These are phyloP conservation scores for Heliconius hermathena DNA, from an alignment of 1,140 invertebrate genomes.

Conservation along the genomic window DNA sequence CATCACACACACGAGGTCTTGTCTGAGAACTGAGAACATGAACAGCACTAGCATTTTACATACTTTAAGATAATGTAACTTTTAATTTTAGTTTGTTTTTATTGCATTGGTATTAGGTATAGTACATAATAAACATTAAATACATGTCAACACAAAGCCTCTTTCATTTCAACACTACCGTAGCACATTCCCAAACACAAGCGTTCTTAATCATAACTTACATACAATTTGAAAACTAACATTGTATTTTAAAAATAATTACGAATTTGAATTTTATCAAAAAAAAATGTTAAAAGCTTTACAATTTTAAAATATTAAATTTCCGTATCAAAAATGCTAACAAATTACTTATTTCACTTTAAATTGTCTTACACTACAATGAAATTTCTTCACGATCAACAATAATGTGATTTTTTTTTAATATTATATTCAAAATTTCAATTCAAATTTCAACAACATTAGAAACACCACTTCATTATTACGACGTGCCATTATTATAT, in stretches of 20 bases:
- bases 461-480: conserved; percentile 17
- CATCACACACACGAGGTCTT: conserved; percentile 13
- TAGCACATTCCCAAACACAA: conserved; percentile 32
- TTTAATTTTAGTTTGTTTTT: conserved; percentile 62
- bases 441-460: conserved; percentile 8
- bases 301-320: not conserved
- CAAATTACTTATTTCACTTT: not conserved
- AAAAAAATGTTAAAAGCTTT: not conserved
- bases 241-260: not conserved
- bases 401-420: not conserved
- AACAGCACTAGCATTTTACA: conserved; percentile 61
- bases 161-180: conserved; percentile 75
- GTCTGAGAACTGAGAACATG: conserved; percentile 23
- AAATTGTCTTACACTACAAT: not conserved
- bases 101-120: conserved; percentile 73
- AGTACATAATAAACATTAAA: conserved; percentile 79
- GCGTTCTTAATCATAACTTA: not conserved
- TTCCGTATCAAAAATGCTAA: not conserved
- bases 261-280: not conserved
- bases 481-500: conserved; percentile 40
- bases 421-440: not conserved
- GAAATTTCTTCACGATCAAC: not conserved
- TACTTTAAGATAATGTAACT: conserved; percentile 64
- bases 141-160: conserved; percentile 79
- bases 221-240: not conserved